Evolutionary conservation across 1,140 invertebrate species (phyloP), one percentile per base, ranked within the genome.

Genomic region (Gryon sp.): DNA sequence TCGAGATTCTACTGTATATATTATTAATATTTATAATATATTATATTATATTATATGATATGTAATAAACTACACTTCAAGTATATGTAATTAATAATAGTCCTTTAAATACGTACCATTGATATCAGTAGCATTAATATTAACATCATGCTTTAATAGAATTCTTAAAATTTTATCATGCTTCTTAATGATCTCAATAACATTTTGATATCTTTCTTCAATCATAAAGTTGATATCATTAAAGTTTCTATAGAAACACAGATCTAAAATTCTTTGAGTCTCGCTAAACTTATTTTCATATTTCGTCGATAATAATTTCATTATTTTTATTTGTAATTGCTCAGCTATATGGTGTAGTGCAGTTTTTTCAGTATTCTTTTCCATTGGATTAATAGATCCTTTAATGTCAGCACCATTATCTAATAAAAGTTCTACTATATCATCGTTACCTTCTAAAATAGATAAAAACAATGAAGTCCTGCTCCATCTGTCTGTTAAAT

Each of bases 181-280:
- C 9, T 78, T 69, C 7, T 68, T 28, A 26, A 78, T 43, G 5
- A 78, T 45, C n/a, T 74, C 11, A 22, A 78, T 41, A 11, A 73
- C 62, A 7, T 36, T 22, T 8, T 40, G 11, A 60, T 43, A 68
- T 14, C 38, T 57, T 4, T 68, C 34, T 12, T 32, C 30, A 28
- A 53, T 34, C 6, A n/a, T 7, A 34, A 20, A 62, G 45, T 57
- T 55, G 0, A 50, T 6, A 19, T 78, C 65, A 8, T 50, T 28
- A 18, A 62, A 68, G 28, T 78, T 59, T 36, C 76, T 55, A 22
- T 78, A 73, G 18, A 78, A 78, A 19, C 68, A 78, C 0, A 78
- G 30, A 19, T 74, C 74, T 20, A 78, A 18, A 12, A 74, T 60
- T 8, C 8, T 63, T 20, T 69, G 50, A n/a, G 34, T 78, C 14